Percentiles rank a stretch among this genome's conserved stretches.
Conservation (phyloP, 2,797 vertebrate species). For the Pteropus rufus region DNA sequence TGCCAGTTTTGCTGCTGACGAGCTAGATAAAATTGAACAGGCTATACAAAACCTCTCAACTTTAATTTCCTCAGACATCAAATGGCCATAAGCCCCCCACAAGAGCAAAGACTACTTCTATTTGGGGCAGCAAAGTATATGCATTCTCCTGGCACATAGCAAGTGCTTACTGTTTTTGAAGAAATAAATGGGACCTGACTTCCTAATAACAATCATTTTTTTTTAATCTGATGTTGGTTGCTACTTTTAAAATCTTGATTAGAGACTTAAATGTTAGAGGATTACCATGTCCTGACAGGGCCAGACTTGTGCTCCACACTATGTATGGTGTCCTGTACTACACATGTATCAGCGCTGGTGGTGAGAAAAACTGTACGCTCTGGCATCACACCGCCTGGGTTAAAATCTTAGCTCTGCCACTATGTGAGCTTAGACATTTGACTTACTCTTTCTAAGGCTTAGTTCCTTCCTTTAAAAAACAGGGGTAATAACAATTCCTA, state of each 20-base stretch:
- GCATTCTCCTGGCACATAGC: neutral
- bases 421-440: neutral
- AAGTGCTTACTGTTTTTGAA: neutral
- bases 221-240: neutral
- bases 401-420: neutral
- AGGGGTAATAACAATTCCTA: neutral
- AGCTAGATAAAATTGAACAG: neutral
- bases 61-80: neutral
- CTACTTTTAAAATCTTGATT: neutral
- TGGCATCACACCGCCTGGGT: too few species aligned
- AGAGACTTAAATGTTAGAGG: neutral
- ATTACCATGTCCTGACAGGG: neutral
- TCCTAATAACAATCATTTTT: neutral
- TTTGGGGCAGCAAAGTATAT: neutral
- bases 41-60: neutral
- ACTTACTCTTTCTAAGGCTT: neutral
- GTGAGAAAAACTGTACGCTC: neutral
- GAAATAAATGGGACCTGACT: neutral
- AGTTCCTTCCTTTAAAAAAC: neutral
- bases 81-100: neutral
- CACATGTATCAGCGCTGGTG: rapidly evolving
- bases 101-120: neutral
- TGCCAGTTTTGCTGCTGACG: neutral
- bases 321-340: neutral
- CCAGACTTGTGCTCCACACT: neutral